These are phyloP conservation scores for Argyrosomus regius DNA, from an alignment of 2,797 vertebrate species.

Conservation along the genomic window DNA sequence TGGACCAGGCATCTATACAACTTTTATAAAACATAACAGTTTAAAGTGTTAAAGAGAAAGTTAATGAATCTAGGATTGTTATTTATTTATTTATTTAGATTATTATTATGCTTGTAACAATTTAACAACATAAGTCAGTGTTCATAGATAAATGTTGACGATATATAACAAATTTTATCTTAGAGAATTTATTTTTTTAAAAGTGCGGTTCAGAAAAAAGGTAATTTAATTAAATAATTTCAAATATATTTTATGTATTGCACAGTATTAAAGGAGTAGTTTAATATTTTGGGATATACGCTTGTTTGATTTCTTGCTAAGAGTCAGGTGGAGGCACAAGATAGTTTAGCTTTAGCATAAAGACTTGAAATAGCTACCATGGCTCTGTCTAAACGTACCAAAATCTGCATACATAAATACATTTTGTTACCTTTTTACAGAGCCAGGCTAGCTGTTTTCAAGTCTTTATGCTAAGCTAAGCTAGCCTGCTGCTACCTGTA, in stretches of 20 bases:
- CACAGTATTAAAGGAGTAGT: background rate
- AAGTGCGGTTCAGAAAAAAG: background rate
- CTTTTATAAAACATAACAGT: background rate
- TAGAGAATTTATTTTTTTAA: conserved; percentile 15
- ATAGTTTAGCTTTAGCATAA: background rate
- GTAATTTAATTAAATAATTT: background rate
- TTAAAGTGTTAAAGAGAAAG: background rate
- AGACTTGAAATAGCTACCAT: background rate
- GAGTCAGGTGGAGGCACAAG: background rate
- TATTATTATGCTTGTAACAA: background rate
- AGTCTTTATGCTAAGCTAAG: background rate
- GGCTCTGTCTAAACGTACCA: background rate
- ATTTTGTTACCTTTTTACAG: background rate
- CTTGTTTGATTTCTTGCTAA: background rate
- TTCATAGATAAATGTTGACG: background rate
- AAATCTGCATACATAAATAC: background rate
- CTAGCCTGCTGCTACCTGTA: background rate
- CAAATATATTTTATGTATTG: background rate
- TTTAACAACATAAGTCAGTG: background rate
- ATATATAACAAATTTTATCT: background rate
- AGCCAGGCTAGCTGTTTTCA: background rate
- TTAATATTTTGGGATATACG: background rate
- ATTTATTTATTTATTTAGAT: background rate
- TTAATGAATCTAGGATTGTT: background rate
- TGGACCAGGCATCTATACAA: background rate